Evolutionary conservation across 2,797 vertebrate species (phyloP).

Genomic region (Chelonia mydas): DNA sequence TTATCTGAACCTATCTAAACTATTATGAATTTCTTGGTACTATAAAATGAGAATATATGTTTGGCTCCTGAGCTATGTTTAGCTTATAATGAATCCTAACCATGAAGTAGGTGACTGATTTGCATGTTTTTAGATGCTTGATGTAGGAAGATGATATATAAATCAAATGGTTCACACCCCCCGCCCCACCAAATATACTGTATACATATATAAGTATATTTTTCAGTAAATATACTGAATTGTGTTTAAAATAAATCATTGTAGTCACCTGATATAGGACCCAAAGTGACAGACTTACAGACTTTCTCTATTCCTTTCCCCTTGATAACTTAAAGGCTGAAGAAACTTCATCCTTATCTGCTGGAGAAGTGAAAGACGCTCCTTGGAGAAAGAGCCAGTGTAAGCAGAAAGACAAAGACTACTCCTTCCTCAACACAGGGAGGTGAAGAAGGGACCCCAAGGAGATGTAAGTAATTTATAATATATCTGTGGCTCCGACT

Average conservation of each 20-base stretch:
- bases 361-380: conserved; percentile 51
- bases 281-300: neutral
- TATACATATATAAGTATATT: neutral
- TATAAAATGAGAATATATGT: neutral
- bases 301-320: conserved; percentile 6
- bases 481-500: neutral
- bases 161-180: neutral
- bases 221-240: neutral
- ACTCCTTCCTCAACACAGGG: neutral
- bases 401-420: conserved; percentile 47
- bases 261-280: neutral
- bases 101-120: neutral
- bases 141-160: neutral
- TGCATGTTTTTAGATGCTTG: neutral
- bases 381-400: conserved; percentile 51
- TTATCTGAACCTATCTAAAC: neutral
- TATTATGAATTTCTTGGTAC: neutral
- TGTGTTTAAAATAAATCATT: neutral
- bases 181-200: neutral
- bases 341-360: conserved; percentile 60
- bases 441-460: conserved; percentile 47
- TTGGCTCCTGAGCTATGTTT: neutral
- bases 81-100: neutral
- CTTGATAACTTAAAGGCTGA: conserved; percentile 60
- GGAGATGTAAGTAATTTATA: conserved; percentile 78